Evolutionary conservation across 2,888 invertebrate species (phyloP).

Genomic region (Heteromyza rotundicornis): DNA sequence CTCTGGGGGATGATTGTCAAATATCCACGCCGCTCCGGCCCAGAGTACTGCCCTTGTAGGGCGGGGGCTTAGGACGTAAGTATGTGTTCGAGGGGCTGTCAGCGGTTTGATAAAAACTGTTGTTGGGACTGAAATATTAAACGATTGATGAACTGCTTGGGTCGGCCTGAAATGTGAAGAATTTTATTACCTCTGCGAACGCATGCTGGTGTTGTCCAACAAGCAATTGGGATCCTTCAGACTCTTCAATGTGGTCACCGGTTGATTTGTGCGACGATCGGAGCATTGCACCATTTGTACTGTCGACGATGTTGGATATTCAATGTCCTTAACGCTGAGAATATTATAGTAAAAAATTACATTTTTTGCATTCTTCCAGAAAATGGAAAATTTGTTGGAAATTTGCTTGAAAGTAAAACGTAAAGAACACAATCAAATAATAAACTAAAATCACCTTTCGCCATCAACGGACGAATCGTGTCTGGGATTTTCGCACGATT

Average conservation of each 20-base stretch:
- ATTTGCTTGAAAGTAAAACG: too few species aligned
- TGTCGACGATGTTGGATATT: slow-evolving; percentile 60
- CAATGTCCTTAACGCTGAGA: not conserved
- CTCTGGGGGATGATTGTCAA: slow-evolving; percentile 61
- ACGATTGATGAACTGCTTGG: not conserved
- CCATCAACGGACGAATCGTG: slow-evolving; percentile 34
- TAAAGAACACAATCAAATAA: too few species aligned
- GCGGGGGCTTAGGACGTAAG: slow-evolving; percentile 61
- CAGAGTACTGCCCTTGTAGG: slow-evolving; percentile 57
- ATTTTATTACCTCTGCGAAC: slow-evolving; percentile 58
- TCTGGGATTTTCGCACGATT: slow-evolving; percentile 53
- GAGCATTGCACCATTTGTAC: slow-evolving; percentile 72
- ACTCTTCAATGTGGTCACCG: slow-evolving; percentile 68
- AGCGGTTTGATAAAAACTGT: slow-evolving; percentile 64
- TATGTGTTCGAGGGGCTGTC: slow-evolving; percentile 64
- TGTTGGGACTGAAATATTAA: slow-evolving; percentile 64
- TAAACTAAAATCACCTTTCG: slow-evolving; percentile 40
- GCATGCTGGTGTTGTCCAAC: slow-evolving; percentile 58
- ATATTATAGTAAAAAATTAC: too few species aligned
- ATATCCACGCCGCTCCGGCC: slow-evolving; percentile 57
- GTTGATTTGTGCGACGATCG: slow-evolving; percentile 64
- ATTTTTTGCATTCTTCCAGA: too few species aligned
- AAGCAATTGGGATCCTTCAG: slow-evolving; percentile 65
- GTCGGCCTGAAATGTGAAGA: too few species aligned
- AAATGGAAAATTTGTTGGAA: too few species aligned